Evolutionary conservation across 2,113 vertebrate genomes (phyloP).

Genomic region (Notarius lentiginosus): DNA sequence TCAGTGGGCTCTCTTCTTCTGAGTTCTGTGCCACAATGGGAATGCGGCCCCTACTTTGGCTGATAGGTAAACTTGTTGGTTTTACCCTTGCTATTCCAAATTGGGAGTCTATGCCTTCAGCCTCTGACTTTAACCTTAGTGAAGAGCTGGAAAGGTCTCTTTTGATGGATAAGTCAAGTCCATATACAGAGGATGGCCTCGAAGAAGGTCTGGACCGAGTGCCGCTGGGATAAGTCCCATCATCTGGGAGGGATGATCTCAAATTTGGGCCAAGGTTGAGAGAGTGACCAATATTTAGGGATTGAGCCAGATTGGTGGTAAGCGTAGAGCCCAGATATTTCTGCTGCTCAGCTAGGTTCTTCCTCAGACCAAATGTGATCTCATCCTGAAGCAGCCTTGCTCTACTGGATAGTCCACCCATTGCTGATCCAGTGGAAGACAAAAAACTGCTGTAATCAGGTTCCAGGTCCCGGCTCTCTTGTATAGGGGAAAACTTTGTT

Average conservation of each 20-base stretch:
- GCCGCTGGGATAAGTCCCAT: slow-evolving; percentile 89
- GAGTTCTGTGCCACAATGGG: slow-evolving; percentile 98
- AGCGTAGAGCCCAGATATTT: slow-evolving; percentile 87
- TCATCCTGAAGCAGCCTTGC: slow-evolving; percentile 95
- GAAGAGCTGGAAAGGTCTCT: slow-evolving; percentile 94
- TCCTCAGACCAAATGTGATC: slow-evolving; percentile 93
- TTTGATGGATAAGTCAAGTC: slow-evolving; percentile 95
- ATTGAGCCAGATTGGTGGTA: slow-evolving; percentile 81
- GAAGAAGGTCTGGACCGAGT: slow-evolving; percentile 91
- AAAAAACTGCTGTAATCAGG: slow-evolving; percentile 91
- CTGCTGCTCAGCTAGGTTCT: slow-evolving; percentile 96
- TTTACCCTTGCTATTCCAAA: slow-evolving; percentile 88
- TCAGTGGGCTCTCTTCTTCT: slow-evolving; percentile 96
- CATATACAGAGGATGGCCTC: slow-evolving; percentile 94
- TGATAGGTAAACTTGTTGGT: slow-evolving; percentile 95
- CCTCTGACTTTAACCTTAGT: slow-evolving; percentile 88
- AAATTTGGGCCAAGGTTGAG: slow-evolving; percentile 76
- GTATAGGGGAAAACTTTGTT: slow-evolving; percentile 95
- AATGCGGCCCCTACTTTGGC: slow-evolving; percentile 94
- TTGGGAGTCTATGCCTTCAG: slow-evolving; percentile 87
- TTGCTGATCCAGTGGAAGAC: slow-evolving; percentile 85
- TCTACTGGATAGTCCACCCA: slow-evolving; percentile 86
- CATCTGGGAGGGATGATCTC: slow-evolving; percentile 84
- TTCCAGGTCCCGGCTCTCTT: slow-evolving; percentile 92
- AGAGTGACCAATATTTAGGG: slow-evolving; percentile 80